Base-by-base conservation (phyloP, 1,140 invertebrate genomes). In the Trichonephila clavipes region DNA sequence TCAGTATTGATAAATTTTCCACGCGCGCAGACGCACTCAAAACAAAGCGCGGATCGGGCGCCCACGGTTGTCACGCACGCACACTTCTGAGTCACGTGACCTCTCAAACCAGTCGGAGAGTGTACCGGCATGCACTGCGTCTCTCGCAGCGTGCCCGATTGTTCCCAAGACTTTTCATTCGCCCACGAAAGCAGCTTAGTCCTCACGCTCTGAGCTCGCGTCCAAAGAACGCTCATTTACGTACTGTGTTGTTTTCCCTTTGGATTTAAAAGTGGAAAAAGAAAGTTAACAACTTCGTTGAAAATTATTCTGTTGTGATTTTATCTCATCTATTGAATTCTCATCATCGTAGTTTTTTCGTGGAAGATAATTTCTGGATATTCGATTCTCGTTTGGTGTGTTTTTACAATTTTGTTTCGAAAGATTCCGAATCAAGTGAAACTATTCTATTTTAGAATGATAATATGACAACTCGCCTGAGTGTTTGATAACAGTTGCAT, bases 91-190 rank as follows among this genome's bases (percentile, higher is more conserved):
- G 83, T 86, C 83, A 86, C 83, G 83, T 86, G 83, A 86, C 51
- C n/a, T 10, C 44, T 24, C 58, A 44, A 44, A 58, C 44, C 24
- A 21, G 44, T 16, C 19, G 18, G 44, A 24, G 58, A 86, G 24
- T 86, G n/a, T 59, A 58, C 44, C 44, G 44, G 58, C 58, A 59
- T 59, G 44, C 58, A 59, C 21, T 59, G 83, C 83, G 51, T n/a
- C 5, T n/a, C 44, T 59, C 44, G 1, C 83, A n/a, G 83, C 58
- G 83, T 86, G 83, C 83, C 83, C 59, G 83, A 1, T 51, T 86
- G 83, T 86, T 86, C 58, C 59, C 51, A 86, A 59, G 83, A 1
- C 83, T 86, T 86, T 61, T 86, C 83, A 86, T 86, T 86, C 83
- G 83, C 58, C 24, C 40, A 86, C n/a, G 24, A 86, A 24, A 24